A percentile compares a stretch with the other conserved stretches of the same genome.
These are phyloP conservation scores for Steinernema khuongi DNA, from an alignment of 1,140 invertebrate species.

Conservation along the genomic window DNA sequence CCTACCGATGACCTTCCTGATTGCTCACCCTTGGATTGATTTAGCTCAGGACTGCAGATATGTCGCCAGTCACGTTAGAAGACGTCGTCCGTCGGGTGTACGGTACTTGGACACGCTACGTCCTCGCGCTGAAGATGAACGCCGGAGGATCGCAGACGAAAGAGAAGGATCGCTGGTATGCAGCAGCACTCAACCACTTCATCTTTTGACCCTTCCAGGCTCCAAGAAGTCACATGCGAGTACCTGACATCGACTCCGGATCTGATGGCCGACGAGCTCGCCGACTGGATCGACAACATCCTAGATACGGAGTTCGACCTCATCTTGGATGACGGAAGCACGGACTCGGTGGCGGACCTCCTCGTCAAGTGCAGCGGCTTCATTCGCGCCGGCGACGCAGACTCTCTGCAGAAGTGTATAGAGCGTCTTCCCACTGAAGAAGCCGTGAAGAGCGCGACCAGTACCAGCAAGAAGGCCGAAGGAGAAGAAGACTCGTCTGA, in stretches of 20 bases:
- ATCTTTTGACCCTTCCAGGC: not conserved
- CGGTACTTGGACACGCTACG: not conserved
- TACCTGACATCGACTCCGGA: not conserved
- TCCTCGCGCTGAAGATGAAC: not conserved
- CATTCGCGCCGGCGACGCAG: not conserved
- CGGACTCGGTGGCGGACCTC: not conserved
- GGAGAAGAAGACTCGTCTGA: not conserved
- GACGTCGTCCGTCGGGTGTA: conserved; percentile 4
- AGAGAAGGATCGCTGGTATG: not conserved
- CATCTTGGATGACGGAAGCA: conserved; percentile 1
- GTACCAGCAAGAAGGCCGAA: not conserved
- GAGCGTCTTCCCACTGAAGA: not conserved
- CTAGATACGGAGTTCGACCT: not conserved
- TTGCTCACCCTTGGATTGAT: too few relatives aligned
- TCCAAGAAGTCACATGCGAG: not conserved
- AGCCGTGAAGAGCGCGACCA: not conserved
- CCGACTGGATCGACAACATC: not conserved
- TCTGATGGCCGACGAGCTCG: not conserved
- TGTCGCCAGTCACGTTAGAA: not conserved
- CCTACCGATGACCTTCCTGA: too few relatives aligned
- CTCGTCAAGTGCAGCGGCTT: not conserved
- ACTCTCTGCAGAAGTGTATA: not conserved
- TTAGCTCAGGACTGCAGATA: too few relatives aligned
- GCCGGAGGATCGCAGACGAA: not conserved
- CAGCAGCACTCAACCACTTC: too few relatives aligned